Conservation (phyloP, 2,797 vertebrate species). For the Novumbra hubbsi region DNA sequence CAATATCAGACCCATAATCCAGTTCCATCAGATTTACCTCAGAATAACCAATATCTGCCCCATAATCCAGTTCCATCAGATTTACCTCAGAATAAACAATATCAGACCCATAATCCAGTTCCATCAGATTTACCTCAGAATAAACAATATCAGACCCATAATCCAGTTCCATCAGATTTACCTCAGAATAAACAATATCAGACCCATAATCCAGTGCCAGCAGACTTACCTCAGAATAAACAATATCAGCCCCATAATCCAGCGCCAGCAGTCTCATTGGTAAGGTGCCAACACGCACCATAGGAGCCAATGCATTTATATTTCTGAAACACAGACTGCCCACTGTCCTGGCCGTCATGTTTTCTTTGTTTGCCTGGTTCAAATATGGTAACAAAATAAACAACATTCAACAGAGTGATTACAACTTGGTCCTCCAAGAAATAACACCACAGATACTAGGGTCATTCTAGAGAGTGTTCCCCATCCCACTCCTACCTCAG, state of each 20-base stretch:
- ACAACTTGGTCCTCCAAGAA: not conserved
- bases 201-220: constrained; percentile 94
- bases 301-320: constrained; percentile 86
- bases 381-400: not conserved
- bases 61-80: constrained; percentile 86
- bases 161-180: constrained; percentile 85
- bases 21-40: constrained; percentile 87
- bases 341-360: constrained; percentile 62
- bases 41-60: constrained; percentile 93
- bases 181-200: constrained; percentile 95
- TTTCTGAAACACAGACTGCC: constrained; percentile 77
- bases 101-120: constrained; percentile 92
- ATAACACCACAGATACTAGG: too few species aligned
- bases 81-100: constrained; percentile 95
- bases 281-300: constrained; percentile 93
- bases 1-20: constrained; percentile 93
- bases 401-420: not conserved
- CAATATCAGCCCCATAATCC: constrained; percentile 93
- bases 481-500: too few species aligned
- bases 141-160: constrained; percentile 95
- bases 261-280: constrained; percentile 94
- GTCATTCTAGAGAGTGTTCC: too few species aligned
- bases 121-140: constrained; percentile 87
- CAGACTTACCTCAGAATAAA: constrained; percentile 90
- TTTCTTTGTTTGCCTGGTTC: constrained; percentile 27